Conservation (phyloP, 2,797 vertebrate genomes). For the Cryptoprocta ferox region DNA sequence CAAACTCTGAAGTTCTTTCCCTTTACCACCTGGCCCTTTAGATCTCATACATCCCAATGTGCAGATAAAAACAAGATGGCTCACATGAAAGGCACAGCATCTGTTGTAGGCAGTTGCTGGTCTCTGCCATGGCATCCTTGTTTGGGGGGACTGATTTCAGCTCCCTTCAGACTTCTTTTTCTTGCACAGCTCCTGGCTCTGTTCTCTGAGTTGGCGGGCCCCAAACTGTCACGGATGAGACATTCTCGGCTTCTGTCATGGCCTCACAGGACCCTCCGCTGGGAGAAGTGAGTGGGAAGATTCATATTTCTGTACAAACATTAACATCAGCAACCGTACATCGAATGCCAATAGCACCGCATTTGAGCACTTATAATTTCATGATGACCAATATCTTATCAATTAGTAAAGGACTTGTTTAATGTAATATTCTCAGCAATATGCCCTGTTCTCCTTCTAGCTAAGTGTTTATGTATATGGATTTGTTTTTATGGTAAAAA, state of each 20-base stretch:
- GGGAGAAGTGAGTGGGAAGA: background rate
- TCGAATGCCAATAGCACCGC: conserved; percentile 37
- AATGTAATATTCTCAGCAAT: conserved; percentile 53
- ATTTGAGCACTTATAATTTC: conserved; percentile 54
- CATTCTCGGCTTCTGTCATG: background rate
- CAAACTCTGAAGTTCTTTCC: background rate
- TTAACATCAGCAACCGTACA: conserved; percentile 8
- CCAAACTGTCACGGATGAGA: background rate
- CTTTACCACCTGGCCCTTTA: background rate
- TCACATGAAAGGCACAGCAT: background rate
- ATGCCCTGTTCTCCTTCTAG: conserved; percentile 61
- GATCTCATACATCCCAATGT: background rate
- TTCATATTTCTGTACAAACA: conserved; percentile 40
- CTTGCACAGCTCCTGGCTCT: background rate
- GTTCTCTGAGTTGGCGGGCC: background rate
- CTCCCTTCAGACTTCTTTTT: background rate
- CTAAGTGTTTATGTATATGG: conserved; percentile 67
- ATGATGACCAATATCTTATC: conserved; percentile 61
- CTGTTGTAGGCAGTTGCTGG: background rate
- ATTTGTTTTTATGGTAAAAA: conserved; percentile 76
- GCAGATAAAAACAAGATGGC: background rate
- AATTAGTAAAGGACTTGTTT: conserved; percentile 67
- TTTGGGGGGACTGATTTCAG: background rate
- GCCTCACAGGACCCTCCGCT: background rate
- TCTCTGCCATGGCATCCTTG: background rate